Evolutionary conservation across 1,140 invertebrate genomes (phyloP), one percentile per base, ranked within the genome.

Genomic region (Drosophila lacertosa): DNA sequence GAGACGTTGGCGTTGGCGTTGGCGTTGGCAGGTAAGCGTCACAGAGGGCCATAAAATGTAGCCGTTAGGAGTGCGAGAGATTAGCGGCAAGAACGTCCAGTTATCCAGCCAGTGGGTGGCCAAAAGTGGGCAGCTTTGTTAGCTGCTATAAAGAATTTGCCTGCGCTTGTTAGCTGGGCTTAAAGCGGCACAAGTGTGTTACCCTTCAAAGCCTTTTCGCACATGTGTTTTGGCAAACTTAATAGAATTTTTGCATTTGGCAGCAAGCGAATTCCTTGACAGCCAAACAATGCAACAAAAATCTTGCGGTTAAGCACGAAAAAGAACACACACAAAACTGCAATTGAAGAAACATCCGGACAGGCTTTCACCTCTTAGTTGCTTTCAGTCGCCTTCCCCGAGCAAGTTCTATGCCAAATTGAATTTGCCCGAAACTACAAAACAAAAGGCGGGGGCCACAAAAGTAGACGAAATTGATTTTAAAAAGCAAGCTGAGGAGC

Each of bases 401-500:
- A 68, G 64, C 18, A 63, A 70, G 60, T 75, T 75, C 53, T 77
- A 77, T 84, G 77, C 81, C 77, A 86, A 86, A 86, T 86, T 86
- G 68, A 86, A 86, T 86, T 86, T 86, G 64, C 64, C 53, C 77
- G 58, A 86, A 84, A 84, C 81, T 86, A 68, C 74, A 77, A 81
- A 86, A 86, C 69, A 81, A 66, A 77, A 73, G 58, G 18, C 13
- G 24, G 7, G 18, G 26, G 35, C 51, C 48, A 75, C 59, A 63
- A 86, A 84, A 84, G 81, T 81, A 86, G 82, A 86, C 79, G 81
- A 88, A 86, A 86, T 86, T 86, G 82, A 86, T 86, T 86, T 86
- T 88, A 81, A 86, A 84, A 86, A 84, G 78, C 71, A 33, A 51
- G 60, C 63, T 59, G 55, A 55, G 45, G 32, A 59, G 33, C 24